Conservation (phyloP, 2,888 invertebrate species). For the Heliconius erato region DNA sequence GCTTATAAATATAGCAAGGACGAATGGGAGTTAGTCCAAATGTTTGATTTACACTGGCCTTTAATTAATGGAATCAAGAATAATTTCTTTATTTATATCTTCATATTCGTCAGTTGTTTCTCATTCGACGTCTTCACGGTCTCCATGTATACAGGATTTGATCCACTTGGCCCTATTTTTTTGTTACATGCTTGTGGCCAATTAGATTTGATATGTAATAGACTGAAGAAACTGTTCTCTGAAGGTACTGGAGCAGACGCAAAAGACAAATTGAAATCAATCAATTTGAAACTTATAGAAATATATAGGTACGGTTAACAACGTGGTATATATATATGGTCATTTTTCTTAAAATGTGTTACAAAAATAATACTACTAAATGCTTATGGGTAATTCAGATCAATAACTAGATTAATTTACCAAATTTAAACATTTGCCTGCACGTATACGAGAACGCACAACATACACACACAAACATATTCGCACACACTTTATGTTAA, state of each 20-base stretch:
- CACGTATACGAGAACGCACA: no score
- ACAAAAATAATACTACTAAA: no score
- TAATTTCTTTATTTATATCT: constrained; percentile 23
- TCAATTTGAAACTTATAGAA: constrained; percentile 65
- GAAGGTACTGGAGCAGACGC: constrained; percentile 56
- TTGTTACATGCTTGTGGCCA: constrained; percentile 73
- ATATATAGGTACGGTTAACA: constrained; percentile 61
- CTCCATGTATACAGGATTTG: constrained; percentile 68
- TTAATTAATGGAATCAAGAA: constrained; percentile 62
- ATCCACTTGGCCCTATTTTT: constrained; percentile 74
- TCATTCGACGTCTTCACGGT: constrained; percentile 61
- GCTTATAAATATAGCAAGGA: constrained; percentile 58
- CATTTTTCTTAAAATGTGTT: no score
- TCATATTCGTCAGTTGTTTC: constrained; percentile 34
- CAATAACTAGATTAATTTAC: no score
- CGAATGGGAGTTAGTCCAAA: constrained; percentile 60
- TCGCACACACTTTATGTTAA: no score
- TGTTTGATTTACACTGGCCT: constrained; percentile 68
- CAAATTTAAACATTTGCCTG: no score
- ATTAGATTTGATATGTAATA: constrained; percentile 64
- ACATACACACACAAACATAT: no score
- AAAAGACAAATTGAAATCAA: constrained; percentile 60
- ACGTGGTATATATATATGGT: no score
- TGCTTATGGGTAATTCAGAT: no score
- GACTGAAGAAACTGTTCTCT: constrained; percentile 60